phyloP scores from a whole-genome alignment of 2,888 invertebrate genomes.

The Sacculina carcini region DNA sequence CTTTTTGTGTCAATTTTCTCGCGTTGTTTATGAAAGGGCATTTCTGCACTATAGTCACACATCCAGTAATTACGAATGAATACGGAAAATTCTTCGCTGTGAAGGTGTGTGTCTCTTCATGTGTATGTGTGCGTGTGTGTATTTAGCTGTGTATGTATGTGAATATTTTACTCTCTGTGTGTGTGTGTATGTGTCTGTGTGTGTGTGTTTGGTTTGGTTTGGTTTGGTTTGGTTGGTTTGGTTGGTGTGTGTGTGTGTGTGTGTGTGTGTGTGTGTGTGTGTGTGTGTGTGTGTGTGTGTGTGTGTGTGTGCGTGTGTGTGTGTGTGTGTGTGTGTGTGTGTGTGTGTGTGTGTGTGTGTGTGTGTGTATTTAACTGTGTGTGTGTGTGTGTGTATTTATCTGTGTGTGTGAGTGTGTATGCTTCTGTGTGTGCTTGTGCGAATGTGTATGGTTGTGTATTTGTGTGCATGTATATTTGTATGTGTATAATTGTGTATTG shows the following conservation, averaged over 20 bases:
- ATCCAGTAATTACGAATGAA: too few species aligned
- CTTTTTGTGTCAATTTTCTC: too few species aligned
- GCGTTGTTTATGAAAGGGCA: too few species aligned
- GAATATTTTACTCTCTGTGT: neutral
- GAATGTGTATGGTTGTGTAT: constrained; percentile 1
- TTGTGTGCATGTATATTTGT: neutral
- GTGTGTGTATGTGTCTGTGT: neutral
- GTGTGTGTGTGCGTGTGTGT: neutral
- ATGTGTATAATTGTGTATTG: neutral
- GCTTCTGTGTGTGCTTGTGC: neutral
- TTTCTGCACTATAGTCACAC: too few species aligned
- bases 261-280: neutral
- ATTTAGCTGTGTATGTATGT: neutral
- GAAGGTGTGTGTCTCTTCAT: neutral
- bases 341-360: neutral
- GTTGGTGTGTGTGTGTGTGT: neutral
- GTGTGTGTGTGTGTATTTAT: neutral
- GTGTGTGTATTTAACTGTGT: neutral
- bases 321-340: constrained; percentile 1
- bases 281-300: neutral
- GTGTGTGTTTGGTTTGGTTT: neutral
- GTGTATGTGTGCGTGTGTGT: neutral
- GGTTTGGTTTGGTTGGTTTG: neutral
- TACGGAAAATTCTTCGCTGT: too few species aligned
- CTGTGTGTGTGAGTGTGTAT: neutral